Conservation (phyloP, 2,113 vertebrate species). For the Natator depressus region DNA sequence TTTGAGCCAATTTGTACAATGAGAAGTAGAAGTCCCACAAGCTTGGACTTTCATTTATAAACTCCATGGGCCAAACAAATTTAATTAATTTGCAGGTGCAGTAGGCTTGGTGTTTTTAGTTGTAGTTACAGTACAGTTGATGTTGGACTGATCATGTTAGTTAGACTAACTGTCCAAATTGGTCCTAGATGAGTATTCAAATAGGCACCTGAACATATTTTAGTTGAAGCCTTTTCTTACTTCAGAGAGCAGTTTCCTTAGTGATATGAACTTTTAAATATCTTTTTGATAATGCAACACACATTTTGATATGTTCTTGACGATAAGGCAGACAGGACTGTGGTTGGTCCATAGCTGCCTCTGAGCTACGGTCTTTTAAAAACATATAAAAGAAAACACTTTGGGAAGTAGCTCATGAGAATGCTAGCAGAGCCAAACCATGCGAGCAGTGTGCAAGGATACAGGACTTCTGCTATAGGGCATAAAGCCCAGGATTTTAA, state of each 20-base stretch:
- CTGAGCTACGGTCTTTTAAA: not conserved
- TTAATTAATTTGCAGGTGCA: constrained; percentile 3
- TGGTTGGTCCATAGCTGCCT: not conserved
- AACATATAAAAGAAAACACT: not conserved
- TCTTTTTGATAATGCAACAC: not conserved
- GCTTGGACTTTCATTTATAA: not conserved
- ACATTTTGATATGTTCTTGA: not conserved
- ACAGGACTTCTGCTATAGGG: not conserved
- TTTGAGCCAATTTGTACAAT: not conserved
- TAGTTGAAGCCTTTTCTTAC: not conserved
- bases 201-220: not conserved
- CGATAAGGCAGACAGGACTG: not conserved
- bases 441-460: not conserved
- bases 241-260: constrained; percentile 3
- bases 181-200: not conserved
- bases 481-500: not conserved
- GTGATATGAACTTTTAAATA: not conserved
- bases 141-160: not conserved
- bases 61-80: not conserved
- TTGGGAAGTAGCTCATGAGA: not conserved
- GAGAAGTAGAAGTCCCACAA: not conserved
- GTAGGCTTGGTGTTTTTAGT: not conserved
- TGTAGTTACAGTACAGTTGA: not conserved
- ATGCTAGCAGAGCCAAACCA: not conserved
- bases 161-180: not conserved